A percentile compares a stretch with the other conserved stretches of the same genome.
Conservation (phyloP, 1,140 invertebrate genomes). For the Dendroctonus valens region DNA sequence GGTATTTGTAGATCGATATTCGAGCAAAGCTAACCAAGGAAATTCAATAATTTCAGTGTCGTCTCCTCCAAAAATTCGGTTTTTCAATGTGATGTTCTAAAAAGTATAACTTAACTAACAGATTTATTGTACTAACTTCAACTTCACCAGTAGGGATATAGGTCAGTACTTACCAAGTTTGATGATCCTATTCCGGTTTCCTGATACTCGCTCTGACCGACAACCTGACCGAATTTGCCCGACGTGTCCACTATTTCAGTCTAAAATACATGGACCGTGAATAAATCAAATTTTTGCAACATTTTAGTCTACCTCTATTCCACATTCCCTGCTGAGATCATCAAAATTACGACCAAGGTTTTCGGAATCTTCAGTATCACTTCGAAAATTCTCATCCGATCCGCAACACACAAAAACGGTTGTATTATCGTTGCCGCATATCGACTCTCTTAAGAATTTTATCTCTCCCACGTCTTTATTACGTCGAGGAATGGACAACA, state of each 20-base stretch:
- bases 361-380: constrained; percentile 1
- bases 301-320: constrained; percentile 1
- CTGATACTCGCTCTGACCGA: too few relatives aligned
- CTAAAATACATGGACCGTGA: too few relatives aligned
- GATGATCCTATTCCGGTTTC: too few relatives aligned
- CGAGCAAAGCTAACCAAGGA: constrained; percentile 61
- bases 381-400: constrained; percentile 6
- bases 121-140: constrained; percentile 3
- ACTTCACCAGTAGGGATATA: not conserved
- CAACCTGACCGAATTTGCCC: too few relatives aligned
- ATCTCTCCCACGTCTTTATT: not conserved
- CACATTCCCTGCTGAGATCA: not conserved
- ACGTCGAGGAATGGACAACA: constrained; percentile 2
- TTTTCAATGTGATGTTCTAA: constrained; percentile 11
- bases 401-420: constrained; percentile 36
- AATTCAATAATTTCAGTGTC: constrained; percentile 49
- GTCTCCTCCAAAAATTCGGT: constrained; percentile 46
- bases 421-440: constrained; percentile 31
- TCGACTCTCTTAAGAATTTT: constrained; percentile 47
- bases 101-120: not conserved
- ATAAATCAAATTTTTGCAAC: not conserved
- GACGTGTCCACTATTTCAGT: too few relatives aligned
- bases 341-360: constrained; percentile 4
- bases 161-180: not conserved
- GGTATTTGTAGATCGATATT: constrained; percentile 51